Conservation (phyloP, 2,888 invertebrate genomes). For the Athalia rosae region DNA sequence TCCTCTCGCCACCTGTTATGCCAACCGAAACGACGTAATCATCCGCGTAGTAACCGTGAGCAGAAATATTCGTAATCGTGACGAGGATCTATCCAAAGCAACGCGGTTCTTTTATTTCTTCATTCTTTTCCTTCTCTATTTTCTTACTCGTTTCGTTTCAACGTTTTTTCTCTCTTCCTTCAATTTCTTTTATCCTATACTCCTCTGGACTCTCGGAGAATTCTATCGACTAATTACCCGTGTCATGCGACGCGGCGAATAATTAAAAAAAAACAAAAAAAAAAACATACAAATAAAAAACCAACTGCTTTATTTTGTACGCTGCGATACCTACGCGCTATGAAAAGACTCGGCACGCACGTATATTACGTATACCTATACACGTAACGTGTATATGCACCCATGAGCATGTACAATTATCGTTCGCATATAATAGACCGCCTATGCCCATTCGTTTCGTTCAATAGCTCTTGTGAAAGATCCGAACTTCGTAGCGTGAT, state of each 20-base stretch:
- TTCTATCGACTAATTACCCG: not conserved
- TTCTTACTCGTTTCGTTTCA: too few species aligned
- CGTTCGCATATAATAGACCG: not conserved
- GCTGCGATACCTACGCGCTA: not conserved
- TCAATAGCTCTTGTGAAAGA: not conserved
- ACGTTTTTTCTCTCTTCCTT: too few species aligned
- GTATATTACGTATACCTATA: not conserved
- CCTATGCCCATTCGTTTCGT: not conserved
- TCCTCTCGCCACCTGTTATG: slow-evolving; percentile 14
- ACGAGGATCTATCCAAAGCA: too few species aligned
- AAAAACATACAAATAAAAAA: too few species aligned
- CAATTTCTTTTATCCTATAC: slow-evolving; percentile 13
- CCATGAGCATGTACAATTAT: not conserved
- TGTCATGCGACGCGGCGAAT: not conserved
- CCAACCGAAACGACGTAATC: slow-evolving; percentile 19
- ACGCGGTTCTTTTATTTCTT: too few species aligned
- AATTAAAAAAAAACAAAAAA: too few species aligned
- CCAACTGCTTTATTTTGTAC: too few species aligned
- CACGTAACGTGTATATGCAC: too few species aligned
- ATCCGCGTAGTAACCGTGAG: not conserved
- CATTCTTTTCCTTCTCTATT: too few species aligned
- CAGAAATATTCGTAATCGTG: not conserved
- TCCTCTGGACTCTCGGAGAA: not conserved
- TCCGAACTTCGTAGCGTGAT: not conserved
- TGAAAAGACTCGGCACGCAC: not conserved